Percentiles rank a stretch among this genome's conserved stretches.
phyloP scores from a whole-genome alignment of 1,140 invertebrate genomes.

The Bombus polaris region DNA sequence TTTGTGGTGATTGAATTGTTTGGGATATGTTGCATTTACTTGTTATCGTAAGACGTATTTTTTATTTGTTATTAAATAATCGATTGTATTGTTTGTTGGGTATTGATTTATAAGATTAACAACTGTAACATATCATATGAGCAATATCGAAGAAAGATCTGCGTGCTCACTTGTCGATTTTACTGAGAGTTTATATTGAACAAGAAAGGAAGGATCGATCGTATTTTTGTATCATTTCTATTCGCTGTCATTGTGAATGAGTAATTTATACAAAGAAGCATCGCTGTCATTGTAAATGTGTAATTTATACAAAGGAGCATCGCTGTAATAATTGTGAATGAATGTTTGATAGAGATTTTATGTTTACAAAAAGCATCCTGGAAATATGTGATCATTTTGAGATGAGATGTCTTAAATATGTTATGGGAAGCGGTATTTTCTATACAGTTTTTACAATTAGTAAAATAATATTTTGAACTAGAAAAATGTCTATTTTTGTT shows the following conservation, averaged over 20 bases:
- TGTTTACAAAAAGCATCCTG: slow-evolving; percentile 2
- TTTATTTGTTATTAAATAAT: no score
- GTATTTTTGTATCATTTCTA: slow-evolving; percentile 26
- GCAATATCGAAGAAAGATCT: no score
- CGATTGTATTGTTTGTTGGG: background rate
- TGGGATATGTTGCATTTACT: background rate
- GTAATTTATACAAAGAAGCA: no score
- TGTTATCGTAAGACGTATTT: background rate
- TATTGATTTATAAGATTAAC: no score
- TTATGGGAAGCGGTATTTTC: no score
- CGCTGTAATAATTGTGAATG: background rate
- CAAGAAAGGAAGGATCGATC: no score
- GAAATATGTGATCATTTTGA: background rate
- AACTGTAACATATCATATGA: no score
- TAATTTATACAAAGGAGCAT: background rate
- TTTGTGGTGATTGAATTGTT: no score
- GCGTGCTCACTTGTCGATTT: background rate
- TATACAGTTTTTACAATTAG: no score
- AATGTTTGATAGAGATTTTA: background rate
- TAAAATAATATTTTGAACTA: no score
- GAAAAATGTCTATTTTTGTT: no score
- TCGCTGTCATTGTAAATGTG: background rate
- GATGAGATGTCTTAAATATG: no score
- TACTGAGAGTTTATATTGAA: background rate
- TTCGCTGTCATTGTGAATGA: background rate